Evolutionary conservation across 2,797 vertebrate genomes (phyloP).

Genomic region (Buceros bicornis): DNA sequence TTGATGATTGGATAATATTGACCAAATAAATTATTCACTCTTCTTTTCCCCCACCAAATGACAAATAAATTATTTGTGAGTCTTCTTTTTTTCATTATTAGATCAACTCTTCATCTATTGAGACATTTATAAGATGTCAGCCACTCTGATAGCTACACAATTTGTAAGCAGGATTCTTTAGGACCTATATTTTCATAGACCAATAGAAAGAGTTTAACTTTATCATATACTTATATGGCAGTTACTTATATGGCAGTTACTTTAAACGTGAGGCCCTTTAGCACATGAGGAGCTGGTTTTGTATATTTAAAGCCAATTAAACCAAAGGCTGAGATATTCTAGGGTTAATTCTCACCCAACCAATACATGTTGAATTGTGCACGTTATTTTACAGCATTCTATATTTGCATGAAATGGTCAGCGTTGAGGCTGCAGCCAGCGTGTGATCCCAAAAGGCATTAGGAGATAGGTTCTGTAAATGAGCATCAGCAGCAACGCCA

Average conservation of each 20-base stretch:
- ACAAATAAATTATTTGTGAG: slow-evolving; percentile 68
- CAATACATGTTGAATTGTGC: neutral
- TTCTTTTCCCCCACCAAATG: neutral
- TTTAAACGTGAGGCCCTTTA: neutral
- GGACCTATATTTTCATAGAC: neutral
- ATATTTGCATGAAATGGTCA: neutral
- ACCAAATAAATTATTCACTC: slow-evolving; percentile 64
- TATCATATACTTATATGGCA: neutral
- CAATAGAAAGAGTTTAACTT: neutral
- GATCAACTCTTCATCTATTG: neutral
- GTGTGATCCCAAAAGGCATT: neutral
- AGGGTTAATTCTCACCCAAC: neutral
- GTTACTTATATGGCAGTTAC: neutral
- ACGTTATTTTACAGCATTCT: neutral
- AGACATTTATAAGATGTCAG: neutral
- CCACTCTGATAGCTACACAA: neutral
- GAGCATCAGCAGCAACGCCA: neutral
- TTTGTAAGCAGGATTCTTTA: neutral
- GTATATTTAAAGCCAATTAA: neutral
- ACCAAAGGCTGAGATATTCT: neutral
- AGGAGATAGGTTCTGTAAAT: neutral
- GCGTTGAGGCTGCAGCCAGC: neutral
- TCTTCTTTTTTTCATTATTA: neutral
- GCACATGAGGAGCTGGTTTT: neutral
- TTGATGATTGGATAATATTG: slow-evolving; percentile 59